Evolutionary conservation across 1,140 invertebrate genomes (phyloP), one percentile per base, ranked within the genome.

Genomic region (Dendroctonus valens): DNA sequence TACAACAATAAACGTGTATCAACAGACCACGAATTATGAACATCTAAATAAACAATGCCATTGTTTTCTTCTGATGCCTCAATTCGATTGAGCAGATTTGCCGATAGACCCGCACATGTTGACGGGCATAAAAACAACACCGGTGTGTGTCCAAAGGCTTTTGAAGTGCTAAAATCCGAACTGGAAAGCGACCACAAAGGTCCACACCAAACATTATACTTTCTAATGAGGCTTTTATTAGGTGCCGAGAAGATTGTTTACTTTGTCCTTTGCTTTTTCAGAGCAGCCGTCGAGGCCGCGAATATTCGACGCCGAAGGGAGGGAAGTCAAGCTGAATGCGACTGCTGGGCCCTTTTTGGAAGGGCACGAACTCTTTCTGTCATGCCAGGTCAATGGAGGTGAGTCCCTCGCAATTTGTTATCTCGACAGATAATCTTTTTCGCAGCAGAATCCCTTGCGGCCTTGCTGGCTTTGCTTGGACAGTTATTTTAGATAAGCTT

Each of bases 371-470:
- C 81, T 94, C 6, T 85, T 87, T 65, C 82, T 94, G 26, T 89
- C 88, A 66, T 95, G 92, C 78, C 88, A 92, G 80, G 91, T 91
- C 55, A 84, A 84, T 71, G 91, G 91, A 79, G 92, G 92, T 94
- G 83, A 86, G 82, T n/a, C 9, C 82, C 37, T 11, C 68, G 39
- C 41, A 51, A 63, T 63, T 54, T 63, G 61, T 63, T 63, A 54
- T 63, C 53, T 53, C 41, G 49, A 62, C 48, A 52, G 48, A 57
- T 42, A 54, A 62, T 48, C 55, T 41, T 62, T 52, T 51, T 52
- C 14, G 12, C 26, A 26, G 3, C 26, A 26, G 26, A 26, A 53
- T 12, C 8, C 9, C 26, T 9, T 15, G 51, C 26, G 11, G 44
- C 26, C 26, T 26, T 26, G 26, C 3, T 26, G 26, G 26, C 1